Percentiles rank a stretch among this genome's conserved stretches.
phyloP scores from a whole-genome alignment of 37 sponge, comb jelly and placozoan species.

The Amphimedon queenslandica region DNA sequence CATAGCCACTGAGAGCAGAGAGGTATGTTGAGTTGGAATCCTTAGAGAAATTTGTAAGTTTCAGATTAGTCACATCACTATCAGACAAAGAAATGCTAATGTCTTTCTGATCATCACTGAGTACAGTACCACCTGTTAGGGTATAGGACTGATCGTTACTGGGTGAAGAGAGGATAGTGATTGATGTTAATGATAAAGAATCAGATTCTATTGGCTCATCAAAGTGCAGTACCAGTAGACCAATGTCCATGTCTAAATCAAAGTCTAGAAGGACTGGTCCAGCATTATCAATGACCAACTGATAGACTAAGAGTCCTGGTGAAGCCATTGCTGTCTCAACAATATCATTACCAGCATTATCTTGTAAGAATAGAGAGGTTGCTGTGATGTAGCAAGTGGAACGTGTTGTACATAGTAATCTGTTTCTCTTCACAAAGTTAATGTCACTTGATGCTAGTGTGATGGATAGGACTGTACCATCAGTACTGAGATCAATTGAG shows the following conservation, averaged over 20 bases:
- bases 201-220: conserved; percentile 48
- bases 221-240: conserved; percentile 32
- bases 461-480: conserved; percentile 39
- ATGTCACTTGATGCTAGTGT: conserved; percentile 47
- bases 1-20: conserved; percentile 46
- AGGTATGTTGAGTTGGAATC: conserved; percentile 48
- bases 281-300: conserved; percentile 56
- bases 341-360: conserved; percentile 69
- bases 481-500: neutral
- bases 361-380: conserved; percentile 44
- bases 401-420: conserved; percentile 62
- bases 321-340: conserved; percentile 17
- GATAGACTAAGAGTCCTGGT: conserved; percentile 70
- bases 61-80: conserved; percentile 62
- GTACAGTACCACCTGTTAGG: conserved; percentile 46
- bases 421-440: conserved; percentile 59
- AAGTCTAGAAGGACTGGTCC: conserved; percentile 60
- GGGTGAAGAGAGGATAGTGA: conserved; percentile 41
- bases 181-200: conserved; percentile 28
- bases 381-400: conserved; percentile 73
- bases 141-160: conserved; percentile 35
- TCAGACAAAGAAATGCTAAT: conserved; percentile 34
- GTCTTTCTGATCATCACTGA: conserved; percentile 28
- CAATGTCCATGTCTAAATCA: conserved; percentile 44
- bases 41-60: conserved; percentile 34